phyloP scores from a whole-genome alignment of 2,888 invertebrate species.

The Coleophora deauratella region DNA sequence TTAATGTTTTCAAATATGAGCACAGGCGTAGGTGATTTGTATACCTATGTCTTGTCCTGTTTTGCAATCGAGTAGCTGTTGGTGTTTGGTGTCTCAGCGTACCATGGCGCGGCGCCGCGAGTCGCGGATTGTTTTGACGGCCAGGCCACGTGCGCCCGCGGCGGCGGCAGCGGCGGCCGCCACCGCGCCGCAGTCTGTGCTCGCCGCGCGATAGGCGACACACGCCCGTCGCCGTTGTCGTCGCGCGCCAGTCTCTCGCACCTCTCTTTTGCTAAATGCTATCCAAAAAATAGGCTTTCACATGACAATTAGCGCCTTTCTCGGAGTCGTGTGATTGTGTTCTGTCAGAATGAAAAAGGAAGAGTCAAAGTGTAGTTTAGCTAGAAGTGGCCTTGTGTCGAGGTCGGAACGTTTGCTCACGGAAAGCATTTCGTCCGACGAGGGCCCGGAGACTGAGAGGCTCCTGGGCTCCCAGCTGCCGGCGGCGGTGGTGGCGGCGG shows the following conservation, averaged over 20 bases:
- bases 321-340: constrained; percentile 16
- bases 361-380: constrained; percentile 41
- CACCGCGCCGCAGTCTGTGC: constrained; percentile 46
- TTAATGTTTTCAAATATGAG: too few relatives aligned
- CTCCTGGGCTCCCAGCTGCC: constrained; percentile 45
- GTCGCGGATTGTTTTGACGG: constrained; percentile 37
- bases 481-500: constrained; percentile 38
- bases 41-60: too few relatives aligned
- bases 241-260: constrained; percentile 13
- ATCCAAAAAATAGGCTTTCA: not conserved
- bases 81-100: not conserved
- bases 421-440: constrained; percentile 63
- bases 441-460: constrained; percentile 60
- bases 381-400: constrained; percentile 35
- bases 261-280: constrained; percentile 41
- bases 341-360: constrained; percentile 47
- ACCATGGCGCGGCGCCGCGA: constrained; percentile 9
- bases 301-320: not conserved
- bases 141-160: constrained; percentile 43
- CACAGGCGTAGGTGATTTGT: too few relatives aligned
- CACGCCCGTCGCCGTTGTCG: constrained; percentile 24
- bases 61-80: too few relatives aligned
- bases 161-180: constrained; percentile 22
- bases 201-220: constrained; percentile 32
- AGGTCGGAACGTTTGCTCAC: constrained; percentile 48